Evolutionary conservation across 2,888 invertebrate genomes (phyloP).

Genomic region (Flexamia atlantica): DNA sequence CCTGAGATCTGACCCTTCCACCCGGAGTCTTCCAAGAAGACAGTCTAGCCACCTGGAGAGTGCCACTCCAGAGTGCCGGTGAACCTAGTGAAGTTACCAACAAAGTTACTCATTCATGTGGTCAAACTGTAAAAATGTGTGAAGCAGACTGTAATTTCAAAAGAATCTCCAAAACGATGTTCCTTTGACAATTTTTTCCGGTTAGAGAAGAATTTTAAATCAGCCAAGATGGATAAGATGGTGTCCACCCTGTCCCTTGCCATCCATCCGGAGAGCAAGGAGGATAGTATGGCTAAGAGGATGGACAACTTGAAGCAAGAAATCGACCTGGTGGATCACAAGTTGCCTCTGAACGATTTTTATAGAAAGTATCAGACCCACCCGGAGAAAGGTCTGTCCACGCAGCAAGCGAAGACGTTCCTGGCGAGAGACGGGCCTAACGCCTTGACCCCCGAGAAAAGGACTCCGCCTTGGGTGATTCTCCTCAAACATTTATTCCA

Average conservation of each 20-base stretch:
- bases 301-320: slow-evolving; percentile 78
- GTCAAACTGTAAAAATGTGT: slow-evolving; percentile 23
- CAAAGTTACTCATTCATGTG: neutral
- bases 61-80: neutral
- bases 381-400: slow-evolving; percentile 79
- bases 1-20: slow-evolving; percentile 61
- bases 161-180: neutral
- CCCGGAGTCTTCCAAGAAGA: neutral
- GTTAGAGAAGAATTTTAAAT: neutral
- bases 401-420: slow-evolving; percentile 78
- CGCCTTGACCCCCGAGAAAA: slow-evolving; percentile 84
- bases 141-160: neutral
- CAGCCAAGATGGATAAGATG: slow-evolving; percentile 63
- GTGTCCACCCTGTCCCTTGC: slow-evolving; percentile 64
- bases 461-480: slow-evolving; percentile 84
- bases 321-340: slow-evolving; percentile 78
- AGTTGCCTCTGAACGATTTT: slow-evolving; percentile 75
- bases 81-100: neutral
- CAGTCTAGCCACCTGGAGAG: slow-evolving; percentile 23
- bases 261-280: slow-evolving; percentile 59
- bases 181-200: slow-evolving; percentile 37
- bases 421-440: slow-evolving; percentile 83
- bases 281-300: slow-evolving; percentile 62
- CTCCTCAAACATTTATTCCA: slow-evolving; percentile 80
- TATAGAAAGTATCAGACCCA: slow-evolving; percentile 74